These are phyloP conservation scores for Parotocinclus haroldoi DNA, from an alignment of 2,797 vertebrate genomes.

Conservation along the genomic window DNA sequence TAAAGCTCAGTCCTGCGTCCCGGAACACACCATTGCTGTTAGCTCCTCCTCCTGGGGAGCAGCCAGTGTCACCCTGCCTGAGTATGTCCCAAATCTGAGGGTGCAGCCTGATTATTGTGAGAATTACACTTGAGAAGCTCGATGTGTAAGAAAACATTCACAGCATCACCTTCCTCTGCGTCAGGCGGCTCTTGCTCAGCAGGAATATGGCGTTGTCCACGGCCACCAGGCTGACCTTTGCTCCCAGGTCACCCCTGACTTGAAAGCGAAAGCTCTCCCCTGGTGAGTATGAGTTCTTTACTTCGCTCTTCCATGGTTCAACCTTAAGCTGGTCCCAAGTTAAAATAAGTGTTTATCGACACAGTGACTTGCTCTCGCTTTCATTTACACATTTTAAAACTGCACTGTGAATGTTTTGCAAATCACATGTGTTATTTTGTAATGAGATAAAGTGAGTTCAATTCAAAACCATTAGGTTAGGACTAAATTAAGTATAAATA, in stretches of 20 bases:
- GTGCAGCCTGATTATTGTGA: no score
- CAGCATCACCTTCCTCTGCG: conserved; percentile 73
- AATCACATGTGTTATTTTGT: no score
- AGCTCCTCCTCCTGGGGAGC: conserved; percentile 67
- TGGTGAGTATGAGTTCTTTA: conserved; percentile 51
- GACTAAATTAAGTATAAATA: no score
- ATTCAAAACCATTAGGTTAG: no score
- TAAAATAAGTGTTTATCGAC: background rate
- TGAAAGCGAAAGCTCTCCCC: conserved; percentile 54
- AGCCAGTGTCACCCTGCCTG: conserved; percentile 71
- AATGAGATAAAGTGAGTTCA: no score
- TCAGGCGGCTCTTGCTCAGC: conserved; percentile 71
- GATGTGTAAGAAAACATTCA: no score
- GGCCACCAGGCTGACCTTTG: conserved; percentile 73
- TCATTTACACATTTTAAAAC: no score
- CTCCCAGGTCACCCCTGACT: conserved; percentile 70
- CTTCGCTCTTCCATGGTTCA: conserved; percentile 16
- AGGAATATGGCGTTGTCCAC: conserved; percentile 79
- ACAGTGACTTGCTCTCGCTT: no score
- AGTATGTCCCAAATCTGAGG: conserved; percentile 75
- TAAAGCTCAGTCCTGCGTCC: conserved; percentile 70
- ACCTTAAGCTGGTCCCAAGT: conserved; percentile 57
- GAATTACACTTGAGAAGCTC: no score
- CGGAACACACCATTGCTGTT: conserved; percentile 60
- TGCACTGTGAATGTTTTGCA: no score